These are phyloP conservation scores for Conops quadrifasciatus DNA, from an alignment of 2,888 invertebrate species.

Conservation along the genomic window DNA sequence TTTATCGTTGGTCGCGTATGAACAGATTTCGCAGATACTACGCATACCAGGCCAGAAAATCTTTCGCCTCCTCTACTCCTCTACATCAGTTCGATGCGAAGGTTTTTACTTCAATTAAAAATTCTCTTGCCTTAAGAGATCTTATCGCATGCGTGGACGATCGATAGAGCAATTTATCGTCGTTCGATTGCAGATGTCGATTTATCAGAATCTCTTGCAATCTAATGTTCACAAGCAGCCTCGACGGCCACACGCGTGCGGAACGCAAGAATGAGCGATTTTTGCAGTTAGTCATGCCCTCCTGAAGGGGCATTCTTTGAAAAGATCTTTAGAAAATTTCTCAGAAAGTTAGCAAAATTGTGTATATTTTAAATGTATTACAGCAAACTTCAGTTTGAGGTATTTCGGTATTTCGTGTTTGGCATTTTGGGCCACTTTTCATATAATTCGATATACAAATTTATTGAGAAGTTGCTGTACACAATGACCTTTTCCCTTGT, in stretches of 20 bases:
- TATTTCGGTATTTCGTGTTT: too few species aligned
- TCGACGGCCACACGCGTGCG: too few species aligned
- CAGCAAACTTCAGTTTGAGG: too few species aligned
- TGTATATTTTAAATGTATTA: too few species aligned
- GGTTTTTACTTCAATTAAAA: conserved; percentile 42
- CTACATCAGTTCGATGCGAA: neutral
- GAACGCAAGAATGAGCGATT: too few species aligned
- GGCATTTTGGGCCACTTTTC: too few species aligned
- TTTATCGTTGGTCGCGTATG: conserved; percentile 12
- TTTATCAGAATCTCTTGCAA: conserved; percentile 56
- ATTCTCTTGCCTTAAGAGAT: conserved; percentile 28
- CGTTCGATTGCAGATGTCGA: conserved; percentile 63
- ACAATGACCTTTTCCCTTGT: too few species aligned
- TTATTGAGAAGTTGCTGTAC: too few species aligned
- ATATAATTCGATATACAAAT: too few species aligned
- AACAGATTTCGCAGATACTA: conserved; percentile 18
- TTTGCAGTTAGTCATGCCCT: too few species aligned
- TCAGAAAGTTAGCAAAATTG: neutral
- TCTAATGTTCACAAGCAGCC: neutral
- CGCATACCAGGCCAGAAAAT: neutral
- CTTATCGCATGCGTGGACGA: conserved; percentile 38
- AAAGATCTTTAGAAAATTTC: too few species aligned
- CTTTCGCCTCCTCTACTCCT: neutral
- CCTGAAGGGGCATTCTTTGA: neutral
- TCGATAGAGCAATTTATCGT: conserved; percentile 55